Evolutionary conservation across 2,113 vertebrate species (phyloP).

Genomic region (Centropus bengalensis): DNA sequence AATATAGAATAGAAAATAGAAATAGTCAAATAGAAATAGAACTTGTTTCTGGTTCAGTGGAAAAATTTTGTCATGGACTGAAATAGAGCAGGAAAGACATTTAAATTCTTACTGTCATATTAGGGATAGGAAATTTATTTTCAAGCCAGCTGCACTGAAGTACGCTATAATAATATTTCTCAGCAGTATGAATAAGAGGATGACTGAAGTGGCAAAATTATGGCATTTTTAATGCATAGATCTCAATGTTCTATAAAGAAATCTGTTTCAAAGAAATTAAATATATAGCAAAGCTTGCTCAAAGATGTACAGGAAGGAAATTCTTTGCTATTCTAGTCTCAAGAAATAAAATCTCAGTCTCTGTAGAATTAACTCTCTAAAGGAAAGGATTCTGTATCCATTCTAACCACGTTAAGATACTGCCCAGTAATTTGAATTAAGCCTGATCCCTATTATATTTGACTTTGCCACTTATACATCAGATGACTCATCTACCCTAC

Average conservation of each 20-base stretch:
- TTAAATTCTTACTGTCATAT: not conserved
- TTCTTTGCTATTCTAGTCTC: not conserved
- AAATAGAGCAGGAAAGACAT: not conserved
- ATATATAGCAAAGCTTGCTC: not conserved
- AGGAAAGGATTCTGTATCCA: not conserved
- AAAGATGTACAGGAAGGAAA: not conserved
- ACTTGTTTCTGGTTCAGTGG: not conserved
- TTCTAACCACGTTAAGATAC: not conserved
- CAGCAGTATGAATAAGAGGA: not conserved
- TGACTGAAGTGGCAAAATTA: not conserved
- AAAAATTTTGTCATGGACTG: not conserved
- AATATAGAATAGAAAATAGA: too few species aligned
- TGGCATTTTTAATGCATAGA: not conserved
- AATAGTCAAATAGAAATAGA: too few species aligned
- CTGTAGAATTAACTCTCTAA: not conserved
- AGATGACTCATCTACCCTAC: not conserved
- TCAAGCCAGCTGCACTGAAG: not conserved
- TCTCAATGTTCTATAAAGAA: not conserved
- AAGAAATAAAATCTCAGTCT: not conserved
- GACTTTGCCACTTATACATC: not conserved
- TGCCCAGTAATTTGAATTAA: not conserved
- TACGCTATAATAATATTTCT: not conserved
- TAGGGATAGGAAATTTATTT: not conserved
- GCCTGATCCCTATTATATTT: not conserved
- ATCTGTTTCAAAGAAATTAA: not conserved